A percentile compares a stretch with the other conserved stretches of the same genome.
phyloP scores from a whole-genome alignment of 2,797 vertebrate species.

The Sparidentex hasta region DNA sequence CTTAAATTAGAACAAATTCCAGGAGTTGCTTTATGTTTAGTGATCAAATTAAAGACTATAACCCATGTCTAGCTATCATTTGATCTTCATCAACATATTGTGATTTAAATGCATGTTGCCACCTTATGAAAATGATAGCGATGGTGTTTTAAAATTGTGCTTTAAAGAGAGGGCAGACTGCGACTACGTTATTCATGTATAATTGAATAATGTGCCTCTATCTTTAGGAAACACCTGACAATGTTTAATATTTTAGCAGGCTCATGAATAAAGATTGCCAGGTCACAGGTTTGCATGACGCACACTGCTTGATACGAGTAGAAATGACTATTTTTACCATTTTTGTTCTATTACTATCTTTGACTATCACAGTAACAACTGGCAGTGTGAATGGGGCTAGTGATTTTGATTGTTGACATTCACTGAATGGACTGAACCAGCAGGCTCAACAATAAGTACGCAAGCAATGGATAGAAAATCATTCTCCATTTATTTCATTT shows the following conservation, averaged over 20 bases:
- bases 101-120: background rate
- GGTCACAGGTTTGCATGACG: slow-evolving; percentile 41
- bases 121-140: slow-evolving; percentile 11
- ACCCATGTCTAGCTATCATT: background rate
- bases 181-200: slow-evolving; percentile 66
- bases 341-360: background rate
- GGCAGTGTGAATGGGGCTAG: too few species aligned
- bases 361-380: background rate
- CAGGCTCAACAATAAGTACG: slow-evolving; percentile 23
- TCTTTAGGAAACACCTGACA: slow-evolving; percentile 59
- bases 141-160: slow-evolving; percentile 25
- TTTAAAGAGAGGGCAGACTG: slow-evolving; percentile 55
- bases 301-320: slow-evolving; percentile 14
- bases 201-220: slow-evolving; percentile 67
- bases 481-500: slow-evolving; percentile 68
- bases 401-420: background rate
- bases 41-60: background rate
- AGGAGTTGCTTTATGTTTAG: background rate
- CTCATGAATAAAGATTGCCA: slow-evolving; percentile 55
- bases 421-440: slow-evolving; percentile 6
- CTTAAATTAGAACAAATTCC: slow-evolving; percentile 3
- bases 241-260: slow-evolving; percentile 64
- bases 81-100: background rate
- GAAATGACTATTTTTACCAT: background rate
- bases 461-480: slow-evolving; percentile 57